Evolutionary conservation across 2,888 invertebrate species (phyloP), one percentile per base, ranked within the genome.

Genomic region (Eutolmus rufibarbis): DNA sequence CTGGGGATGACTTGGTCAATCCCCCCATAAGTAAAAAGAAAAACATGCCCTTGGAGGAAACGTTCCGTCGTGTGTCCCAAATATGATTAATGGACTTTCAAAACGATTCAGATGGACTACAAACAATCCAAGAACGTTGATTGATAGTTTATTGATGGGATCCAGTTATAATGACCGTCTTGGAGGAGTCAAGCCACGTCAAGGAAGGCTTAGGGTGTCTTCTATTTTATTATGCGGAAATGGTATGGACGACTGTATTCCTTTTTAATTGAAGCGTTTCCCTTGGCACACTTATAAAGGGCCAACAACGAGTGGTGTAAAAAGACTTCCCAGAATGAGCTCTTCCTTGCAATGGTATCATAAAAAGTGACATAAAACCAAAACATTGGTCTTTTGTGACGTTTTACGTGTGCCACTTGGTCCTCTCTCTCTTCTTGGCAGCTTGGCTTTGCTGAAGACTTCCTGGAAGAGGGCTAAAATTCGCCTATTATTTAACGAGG

Each of bases 81-180:
- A 51, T 56, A 79, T 79, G 79, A 79, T 79, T 79, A 79, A 79
- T 51, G 51, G 31, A 5, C 16, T 7, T 46, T 46, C 79, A n/a
- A 16, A 79, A 79, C 56, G 79, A 79, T 79, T 79, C 19, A 79
- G 79, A 79, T 79, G 43, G n/a, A 31, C 51, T 31, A 51, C 79
- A 12, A 51, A 79, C 51, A 79, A 79, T 46, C 51, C 43, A 51
- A 79, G 51, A 51, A 31, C 4, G 79, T 56, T 79, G 79, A 79
- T 79, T 46, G 79, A 51, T 79, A 51, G 79, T 79, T 79, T 79
- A 79, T 79, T 79, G 79, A 79, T 79, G 79, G 46, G 28, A 31
- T 51, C 14, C 66, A 66, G 19, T 28, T 28, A 28, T 66, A 66
- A 66, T 28, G 28, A 19, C 66, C 28, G 66, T 23, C 66, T 66